These are phyloP conservation scores for Clanis bilineata DNA, from an alignment of 2,888 invertebrate genomes.

Conservation along the genomic window DNA sequence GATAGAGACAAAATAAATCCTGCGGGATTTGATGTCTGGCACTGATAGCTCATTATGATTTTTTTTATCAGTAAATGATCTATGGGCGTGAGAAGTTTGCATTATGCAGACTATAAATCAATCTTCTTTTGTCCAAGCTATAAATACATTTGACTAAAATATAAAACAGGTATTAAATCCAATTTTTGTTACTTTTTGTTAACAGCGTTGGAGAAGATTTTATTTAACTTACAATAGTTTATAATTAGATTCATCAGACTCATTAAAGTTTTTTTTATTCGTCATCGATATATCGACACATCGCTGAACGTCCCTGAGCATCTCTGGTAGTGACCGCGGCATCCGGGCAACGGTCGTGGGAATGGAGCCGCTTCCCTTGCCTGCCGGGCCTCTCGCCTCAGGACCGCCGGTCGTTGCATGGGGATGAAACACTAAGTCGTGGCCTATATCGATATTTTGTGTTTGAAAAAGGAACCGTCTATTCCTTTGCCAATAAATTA, in stretches of 20 bases:
- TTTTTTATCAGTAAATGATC: conserved; percentile 5
- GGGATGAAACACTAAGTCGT: conserved; percentile 15
- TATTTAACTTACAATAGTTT: too few relatives aligned
- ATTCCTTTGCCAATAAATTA: not conserved
- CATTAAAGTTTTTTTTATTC: too few relatives aligned
- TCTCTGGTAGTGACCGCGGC: conserved; percentile 62
- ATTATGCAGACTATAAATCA: not conserved
- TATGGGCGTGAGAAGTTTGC: conserved; percentile 2
- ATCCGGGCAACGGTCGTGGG: conserved; percentile 66
- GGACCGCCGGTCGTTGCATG: conserved; percentile 9
- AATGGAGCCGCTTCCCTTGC: conserved; percentile 39
- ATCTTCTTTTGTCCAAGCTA: too few relatives aligned
- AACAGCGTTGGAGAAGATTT: too few relatives aligned
- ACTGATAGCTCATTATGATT: conserved; percentile 16
- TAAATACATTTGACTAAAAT: too few relatives aligned
- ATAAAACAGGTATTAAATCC: too few relatives aligned
- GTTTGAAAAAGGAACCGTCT: not conserved
- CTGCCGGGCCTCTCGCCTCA: conserved; percentile 12
- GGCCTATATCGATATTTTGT: not conserved
- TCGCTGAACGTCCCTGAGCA: conserved; percentile 23
- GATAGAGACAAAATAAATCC: not conserved
- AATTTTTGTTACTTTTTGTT: not conserved
- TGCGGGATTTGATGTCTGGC: conserved; percentile 7
- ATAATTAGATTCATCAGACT: too few relatives aligned
- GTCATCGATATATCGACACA: conserved; percentile 20